A percentile compares a stretch with the other conserved stretches of the same genome.
Evolutionary conservation across 2,888 invertebrate species (phyloP).

Genomic region (Drosophila robusta): DNA sequence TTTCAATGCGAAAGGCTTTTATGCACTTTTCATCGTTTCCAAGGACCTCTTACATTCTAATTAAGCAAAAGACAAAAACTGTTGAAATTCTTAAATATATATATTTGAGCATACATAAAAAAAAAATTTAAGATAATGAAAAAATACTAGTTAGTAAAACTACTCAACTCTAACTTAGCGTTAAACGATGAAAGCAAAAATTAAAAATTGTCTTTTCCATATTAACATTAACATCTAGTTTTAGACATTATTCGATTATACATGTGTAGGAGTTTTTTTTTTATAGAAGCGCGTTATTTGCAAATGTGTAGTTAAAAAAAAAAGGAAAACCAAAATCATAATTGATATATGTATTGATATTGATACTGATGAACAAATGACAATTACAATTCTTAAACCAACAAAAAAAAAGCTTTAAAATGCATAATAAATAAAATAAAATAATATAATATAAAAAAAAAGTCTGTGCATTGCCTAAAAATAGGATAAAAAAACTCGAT

Average conservation of each 20-base stretch:
- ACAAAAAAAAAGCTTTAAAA: conserved; percentile 69
- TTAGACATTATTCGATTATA: conserved; percentile 76
- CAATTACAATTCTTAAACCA: conserved; percentile 57
- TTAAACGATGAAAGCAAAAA: conserved; percentile 29
- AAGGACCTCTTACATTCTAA: conserved; percentile 57
- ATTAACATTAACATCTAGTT: conserved; percentile 70
- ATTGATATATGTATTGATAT: conserved; percentile 43
- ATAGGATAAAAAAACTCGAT: background rate
- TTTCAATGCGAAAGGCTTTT: conserved; percentile 50
- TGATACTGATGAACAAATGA: conserved; percentile 61
- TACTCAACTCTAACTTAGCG: conserved; percentile 65
- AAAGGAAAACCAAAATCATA: conserved; percentile 46
- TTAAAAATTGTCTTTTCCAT: conserved; percentile 62
- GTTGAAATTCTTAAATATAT: conserved; percentile 57
- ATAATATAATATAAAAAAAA: conserved; percentile 14
- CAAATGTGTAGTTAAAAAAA: conserved; percentile 58
- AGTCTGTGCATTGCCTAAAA: background rate
- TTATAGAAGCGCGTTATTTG: conserved; percentile 64
- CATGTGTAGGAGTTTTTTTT: conserved; percentile 69
- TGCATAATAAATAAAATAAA: conserved; percentile 67
- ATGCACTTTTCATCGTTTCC: conserved; percentile 41
- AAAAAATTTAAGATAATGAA: conserved; percentile 1
- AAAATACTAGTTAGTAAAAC: conserved; percentile 55
- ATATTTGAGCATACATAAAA: conserved; percentile 65
- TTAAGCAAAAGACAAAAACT: conserved; percentile 48